phyloP scores from a whole-genome alignment of 1,140 invertebrate species.

The Leptoteleia sp. region DNA sequence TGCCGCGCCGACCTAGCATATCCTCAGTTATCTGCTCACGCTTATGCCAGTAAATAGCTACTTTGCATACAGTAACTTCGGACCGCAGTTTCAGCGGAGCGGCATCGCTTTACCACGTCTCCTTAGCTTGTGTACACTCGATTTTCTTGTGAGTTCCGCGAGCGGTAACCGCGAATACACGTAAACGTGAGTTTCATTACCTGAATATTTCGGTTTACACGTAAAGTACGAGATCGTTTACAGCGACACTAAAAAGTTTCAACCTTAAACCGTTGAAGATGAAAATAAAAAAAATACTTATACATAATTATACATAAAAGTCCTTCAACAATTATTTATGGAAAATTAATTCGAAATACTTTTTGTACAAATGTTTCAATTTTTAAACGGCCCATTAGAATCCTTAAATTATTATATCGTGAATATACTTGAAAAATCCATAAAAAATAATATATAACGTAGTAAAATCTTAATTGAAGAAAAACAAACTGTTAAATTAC shows the following conservation, averaged over 20 bases:
- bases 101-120: conserved; percentile 67
- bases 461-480: no score
- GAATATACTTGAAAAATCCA: no score
- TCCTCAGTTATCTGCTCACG: conserved; percentile 66
- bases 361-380: no score
- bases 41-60: conserved; percentile 68
- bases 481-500: no score
- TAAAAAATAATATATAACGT: no score
- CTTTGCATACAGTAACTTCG: conserved; percentile 69
- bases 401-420: no score
- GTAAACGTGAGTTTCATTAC: conserved; percentile 55
- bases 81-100: conserved; percentile 59
- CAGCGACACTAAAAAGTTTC: not conserved
- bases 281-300: no score
- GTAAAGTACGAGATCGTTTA: conserved; percentile 15
- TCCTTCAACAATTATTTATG: no score
- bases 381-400: no score
- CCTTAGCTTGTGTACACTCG: conserved; percentile 54
- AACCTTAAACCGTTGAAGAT: no score
- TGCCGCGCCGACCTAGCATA: conserved; percentile 60
- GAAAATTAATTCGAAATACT: no score
- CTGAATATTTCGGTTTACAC: conserved; percentile 26
- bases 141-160: conserved; percentile 62
- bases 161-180: conserved; percentile 45
- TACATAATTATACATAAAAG: no score